A percentile compares a stretch with the other conserved stretches of the same genome.
phyloP scores from a whole-genome alignment of 2,797 vertebrate species.

The Antennarius maculatus region DNA sequence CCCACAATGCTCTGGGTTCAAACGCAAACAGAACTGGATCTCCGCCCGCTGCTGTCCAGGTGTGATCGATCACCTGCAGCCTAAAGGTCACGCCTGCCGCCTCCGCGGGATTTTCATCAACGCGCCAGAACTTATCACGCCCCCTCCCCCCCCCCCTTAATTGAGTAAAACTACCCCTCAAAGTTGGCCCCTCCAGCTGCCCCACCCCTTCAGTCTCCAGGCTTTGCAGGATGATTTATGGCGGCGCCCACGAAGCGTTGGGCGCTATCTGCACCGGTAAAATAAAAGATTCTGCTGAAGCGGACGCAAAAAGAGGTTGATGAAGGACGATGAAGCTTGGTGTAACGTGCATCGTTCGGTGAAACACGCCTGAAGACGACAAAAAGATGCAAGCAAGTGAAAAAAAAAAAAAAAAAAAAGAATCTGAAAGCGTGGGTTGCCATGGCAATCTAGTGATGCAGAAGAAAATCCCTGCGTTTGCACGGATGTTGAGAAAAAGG shows the following conservation, averaged over 20 bases:
- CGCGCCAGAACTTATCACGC: too few species aligned
- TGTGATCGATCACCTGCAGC: conserved; percentile 36
- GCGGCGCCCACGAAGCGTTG: conserved; percentile 22
- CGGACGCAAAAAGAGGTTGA: too few species aligned
- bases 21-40: conserved; percentile 18
- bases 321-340: too few species aligned
- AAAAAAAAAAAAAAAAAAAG: too few species aligned
- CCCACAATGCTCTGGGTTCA: neutral
- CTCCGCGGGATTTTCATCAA: too few species aligned
- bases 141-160: conserved; percentile 7
- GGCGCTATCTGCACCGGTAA: conserved; percentile 49
- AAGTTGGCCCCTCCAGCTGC: conserved; percentile 8
- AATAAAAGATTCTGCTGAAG: conserved; percentile 57
- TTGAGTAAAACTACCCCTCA: conserved; percentile 12
- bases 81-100: conserved; percentile 51
- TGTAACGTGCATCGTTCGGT: too few species aligned
- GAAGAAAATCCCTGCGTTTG: neutral
- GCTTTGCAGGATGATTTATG: conserved; percentile 62
- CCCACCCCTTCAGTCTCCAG: neutral
- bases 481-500: neutral
- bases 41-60: conserved; percentile 23
- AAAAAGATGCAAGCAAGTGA: too few species aligned
- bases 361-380: too few species aligned
- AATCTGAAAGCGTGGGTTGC: too few species aligned
- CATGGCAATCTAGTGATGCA: too few species aligned